Evolutionary conservation across 2,113 vertebrate species (phyloP).

Genomic region (Ciconia maguari): DNA sequence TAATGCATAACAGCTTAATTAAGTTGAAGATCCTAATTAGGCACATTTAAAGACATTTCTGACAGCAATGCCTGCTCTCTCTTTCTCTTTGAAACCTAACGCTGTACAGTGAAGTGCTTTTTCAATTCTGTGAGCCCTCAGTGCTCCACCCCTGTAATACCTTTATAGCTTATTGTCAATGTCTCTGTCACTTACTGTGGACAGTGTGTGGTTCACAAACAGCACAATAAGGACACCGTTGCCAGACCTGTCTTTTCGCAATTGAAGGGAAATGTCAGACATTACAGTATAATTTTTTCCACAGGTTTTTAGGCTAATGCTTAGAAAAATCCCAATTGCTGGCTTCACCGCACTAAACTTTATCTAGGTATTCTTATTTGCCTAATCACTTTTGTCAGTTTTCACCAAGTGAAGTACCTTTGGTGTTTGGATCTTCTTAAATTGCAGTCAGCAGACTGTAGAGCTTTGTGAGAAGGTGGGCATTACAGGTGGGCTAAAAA

Average conservation of each 20-base stretch:
- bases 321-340: not conserved
- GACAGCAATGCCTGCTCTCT: not conserved
- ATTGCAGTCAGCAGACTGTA: not conserved
- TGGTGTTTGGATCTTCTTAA: not conserved
- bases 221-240: not conserved
- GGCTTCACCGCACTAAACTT: not conserved
- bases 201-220: not conserved
- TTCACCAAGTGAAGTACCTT: not conserved
- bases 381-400: not conserved
- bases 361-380: not conserved
- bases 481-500: not conserved
- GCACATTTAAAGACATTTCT: conserved; percentile 44
- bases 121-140: not conserved
- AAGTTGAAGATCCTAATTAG: conserved; percentile 64
- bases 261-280: not conserved
- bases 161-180: not conserved
- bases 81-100: conserved; percentile 31
- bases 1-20: conserved; percentile 38
- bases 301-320: not conserved
- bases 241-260: not conserved
- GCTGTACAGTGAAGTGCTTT: not conserved
- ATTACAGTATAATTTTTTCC: not conserved
- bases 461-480: not conserved
- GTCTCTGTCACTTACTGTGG: not conserved
- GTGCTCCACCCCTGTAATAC: not conserved